Percentiles rank a stretch among this genome's conserved stretches.
These are phyloP conservation scores for Spongia lamella DNA, from an alignment of 37 sponge, comb jelly and placozoan species.

Conservation along the genomic window DNA sequence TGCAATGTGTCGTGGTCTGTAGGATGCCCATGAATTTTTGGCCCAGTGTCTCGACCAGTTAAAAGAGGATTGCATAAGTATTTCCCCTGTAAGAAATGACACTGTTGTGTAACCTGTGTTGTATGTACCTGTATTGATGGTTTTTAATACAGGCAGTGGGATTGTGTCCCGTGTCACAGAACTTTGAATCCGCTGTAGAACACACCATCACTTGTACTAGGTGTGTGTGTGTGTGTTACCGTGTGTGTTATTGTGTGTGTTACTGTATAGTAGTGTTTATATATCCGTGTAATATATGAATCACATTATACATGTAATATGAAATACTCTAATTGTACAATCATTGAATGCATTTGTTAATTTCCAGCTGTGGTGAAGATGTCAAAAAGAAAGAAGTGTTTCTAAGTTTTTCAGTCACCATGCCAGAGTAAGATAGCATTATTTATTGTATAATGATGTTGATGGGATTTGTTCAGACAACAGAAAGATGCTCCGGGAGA, in stretches of 20 bases:
- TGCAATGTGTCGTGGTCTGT: not conserved
- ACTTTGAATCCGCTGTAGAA: slow-evolving; percentile 57
- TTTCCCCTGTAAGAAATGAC: not conserved
- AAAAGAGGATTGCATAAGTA: slow-evolving; percentile 42
- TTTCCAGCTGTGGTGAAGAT: too few species aligned
- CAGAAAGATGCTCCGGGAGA: too few species aligned
- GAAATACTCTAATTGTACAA: too few species aligned
- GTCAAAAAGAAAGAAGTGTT: too few species aligned
- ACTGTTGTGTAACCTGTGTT: not conserved
- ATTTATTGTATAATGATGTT: too few species aligned
- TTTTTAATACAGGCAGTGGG: not conserved
- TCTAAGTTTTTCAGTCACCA: not conserved
- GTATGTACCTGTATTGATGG: not conserved
- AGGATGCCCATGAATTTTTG: slow-evolving; percentile 87
- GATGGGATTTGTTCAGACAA: too few species aligned
- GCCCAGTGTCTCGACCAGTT: slow-evolving; percentile 60
- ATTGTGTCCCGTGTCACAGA: slow-evolving; percentile 58
- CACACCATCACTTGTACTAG: slow-evolving; percentile 63
- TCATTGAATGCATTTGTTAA: too few species aligned
- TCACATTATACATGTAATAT: too few species aligned
- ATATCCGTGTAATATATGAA: not conserved
- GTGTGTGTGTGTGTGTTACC: slow-evolving; percentile 20
- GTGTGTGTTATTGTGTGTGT: slow-evolving; percentile 3
- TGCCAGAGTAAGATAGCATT: slow-evolving; percentile 1
- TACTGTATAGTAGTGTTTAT: slow-evolving; percentile 2